Conservation (phyloP, 2,888 invertebrate genomes). For the Trilocha varians region DNA sequence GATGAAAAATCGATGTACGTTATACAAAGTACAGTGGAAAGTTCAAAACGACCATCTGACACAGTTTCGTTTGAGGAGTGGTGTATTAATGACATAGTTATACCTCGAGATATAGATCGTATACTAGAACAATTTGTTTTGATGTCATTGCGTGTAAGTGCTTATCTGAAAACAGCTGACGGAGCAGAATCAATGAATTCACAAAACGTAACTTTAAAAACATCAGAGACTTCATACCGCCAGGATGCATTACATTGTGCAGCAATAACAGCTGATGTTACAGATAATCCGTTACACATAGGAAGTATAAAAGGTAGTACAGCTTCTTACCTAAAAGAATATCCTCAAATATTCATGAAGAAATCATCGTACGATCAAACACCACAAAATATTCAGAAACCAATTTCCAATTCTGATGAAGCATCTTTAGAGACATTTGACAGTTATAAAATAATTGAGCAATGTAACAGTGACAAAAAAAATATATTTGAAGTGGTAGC, state of each 20-base stretch:
- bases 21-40: constrained; percentile 21
- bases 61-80: constrained; percentile 47
- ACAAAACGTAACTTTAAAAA: constrained; percentile 16
- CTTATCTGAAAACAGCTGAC: constrained; percentile 36
- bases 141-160: constrained; percentile 51
- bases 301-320: constrained; percentile 36
- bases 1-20: constrained; percentile 17
- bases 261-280: constrained; percentile 11
- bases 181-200: constrained; percentile 21
- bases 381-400: constrained; percentile 8
- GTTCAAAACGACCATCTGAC: constrained; percentile 32
- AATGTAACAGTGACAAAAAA: constrained; percentile 7
- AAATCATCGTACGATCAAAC: constrained; percentile 29
- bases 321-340: constrained; percentile 52
- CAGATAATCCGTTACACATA: constrained; percentile 41
- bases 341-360: constrained; percentile 60
- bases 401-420: no score
- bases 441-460: background rate
- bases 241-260: constrained; percentile 20
- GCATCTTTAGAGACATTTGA: background rate
- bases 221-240: constrained; percentile 12
- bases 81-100: constrained; percentile 41
- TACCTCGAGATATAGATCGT: constrained; percentile 54
- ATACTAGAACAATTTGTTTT: constrained; percentile 57
- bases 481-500: constrained; percentile 3